phyloP scores from a whole-genome alignment of 2,888 invertebrate species.

The Sphaerophoria taeniata region DNA sequence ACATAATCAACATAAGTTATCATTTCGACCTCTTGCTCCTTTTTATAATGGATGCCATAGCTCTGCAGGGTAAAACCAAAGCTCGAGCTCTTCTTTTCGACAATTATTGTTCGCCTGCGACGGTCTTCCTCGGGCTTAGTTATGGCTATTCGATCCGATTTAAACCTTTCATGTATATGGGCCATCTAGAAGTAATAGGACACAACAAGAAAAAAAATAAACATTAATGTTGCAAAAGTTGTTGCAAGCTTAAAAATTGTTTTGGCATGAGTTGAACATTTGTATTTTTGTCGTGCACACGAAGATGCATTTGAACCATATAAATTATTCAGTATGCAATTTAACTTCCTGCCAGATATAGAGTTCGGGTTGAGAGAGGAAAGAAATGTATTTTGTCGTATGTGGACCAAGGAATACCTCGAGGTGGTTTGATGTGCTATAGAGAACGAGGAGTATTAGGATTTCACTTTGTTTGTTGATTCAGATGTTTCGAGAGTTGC shows the following conservation, averaged over 20 bases:
- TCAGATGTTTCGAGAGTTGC: not conserved
- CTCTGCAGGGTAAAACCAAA: constrained; percentile 99
- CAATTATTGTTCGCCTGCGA: constrained; percentile 94
- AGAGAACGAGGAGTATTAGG: constrained; percentile 16
- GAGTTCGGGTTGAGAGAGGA: not conserved
- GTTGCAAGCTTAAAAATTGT: constrained; percentile 20
- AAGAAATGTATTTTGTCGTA: not conserved
- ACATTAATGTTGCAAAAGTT: constrained; percentile 32
- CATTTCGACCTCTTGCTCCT: constrained; percentile 96
- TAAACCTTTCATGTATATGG: constrained; percentile 88
- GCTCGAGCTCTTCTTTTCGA: constrained; percentile 94
- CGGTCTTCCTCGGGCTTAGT: constrained; percentile 93
- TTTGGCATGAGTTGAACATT: constrained; percentile 20
- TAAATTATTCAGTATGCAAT: constrained; percentile 68
- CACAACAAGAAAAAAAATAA: constrained; percentile 24
- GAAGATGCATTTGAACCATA: constrained; percentile 54
- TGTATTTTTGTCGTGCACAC: not conserved
- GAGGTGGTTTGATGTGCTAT: constrained; percentile 46
- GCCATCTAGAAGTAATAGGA: constrained; percentile 81
- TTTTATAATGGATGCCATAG: constrained; percentile 97
- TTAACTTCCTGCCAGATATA: constrained; percentile 59
- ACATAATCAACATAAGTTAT: constrained; percentile 99
- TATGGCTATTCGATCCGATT: constrained; percentile 87
- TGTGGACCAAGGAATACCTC: constrained; percentile 62
- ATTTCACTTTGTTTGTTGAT: constrained; percentile 3